Evolutionary conservation across 2,888 invertebrate genomes (phyloP).

Genomic region (Limenitis arthemis): DNA sequence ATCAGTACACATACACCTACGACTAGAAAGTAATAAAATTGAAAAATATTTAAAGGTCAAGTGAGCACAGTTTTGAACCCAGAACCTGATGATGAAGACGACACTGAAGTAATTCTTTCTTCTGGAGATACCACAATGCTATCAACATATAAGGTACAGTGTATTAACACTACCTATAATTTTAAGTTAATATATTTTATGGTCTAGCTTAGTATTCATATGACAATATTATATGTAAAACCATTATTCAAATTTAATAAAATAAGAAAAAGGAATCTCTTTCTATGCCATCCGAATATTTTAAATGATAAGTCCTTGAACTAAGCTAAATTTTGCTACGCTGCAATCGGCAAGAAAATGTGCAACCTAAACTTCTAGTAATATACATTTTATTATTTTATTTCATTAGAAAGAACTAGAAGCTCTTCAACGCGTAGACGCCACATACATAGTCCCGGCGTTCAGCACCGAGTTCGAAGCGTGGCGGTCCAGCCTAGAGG

Average conservation of each 20-base stretch:
- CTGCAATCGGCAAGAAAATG: too few species aligned
- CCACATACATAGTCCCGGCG: conserved; percentile 81
- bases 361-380: too few species aligned
- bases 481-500: conserved; percentile 53
- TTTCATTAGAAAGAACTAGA: conserved; percentile 75
- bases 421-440: conserved; percentile 79
- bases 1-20: neutral
- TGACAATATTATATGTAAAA: too few species aligned
- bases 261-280: too few species aligned
- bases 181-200: too few species aligned
- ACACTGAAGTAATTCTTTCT: conserved; percentile 78
- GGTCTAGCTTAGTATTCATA: too few species aligned
- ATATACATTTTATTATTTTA: neutral
- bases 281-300: too few species aligned
- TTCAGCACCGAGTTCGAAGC: conserved; percentile 63
- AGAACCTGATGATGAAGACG: conserved; percentile 79
- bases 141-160: conserved; percentile 63
- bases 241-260: too few species aligned
- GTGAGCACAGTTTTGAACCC: conserved; percentile 80
- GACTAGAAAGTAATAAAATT: neutral
- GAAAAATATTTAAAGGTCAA: conserved; percentile 59
- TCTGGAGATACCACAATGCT: conserved; percentile 78
- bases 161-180: too few species aligned
- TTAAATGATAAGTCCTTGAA: too few species aligned
- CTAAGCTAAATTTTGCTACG: too few species aligned